These are phyloP conservation scores for Metacarcinus magister DNA, from an alignment of 2,888 invertebrate species.

Conservation along the genomic window DNA sequence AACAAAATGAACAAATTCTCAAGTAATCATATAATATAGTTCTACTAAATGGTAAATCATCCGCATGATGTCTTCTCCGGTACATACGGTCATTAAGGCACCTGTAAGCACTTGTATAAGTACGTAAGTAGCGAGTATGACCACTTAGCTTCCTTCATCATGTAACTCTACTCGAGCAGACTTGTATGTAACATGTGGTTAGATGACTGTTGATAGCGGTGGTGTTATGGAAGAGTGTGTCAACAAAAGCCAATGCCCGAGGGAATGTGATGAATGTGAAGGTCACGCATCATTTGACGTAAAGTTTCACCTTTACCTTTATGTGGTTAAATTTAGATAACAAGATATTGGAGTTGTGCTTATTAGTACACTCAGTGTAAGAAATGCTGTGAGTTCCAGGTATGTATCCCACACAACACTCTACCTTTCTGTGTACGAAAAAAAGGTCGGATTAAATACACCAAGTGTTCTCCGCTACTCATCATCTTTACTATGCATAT, in stretches of 20 bases:
- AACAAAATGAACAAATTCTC: not conserved
- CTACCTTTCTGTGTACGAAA: no score
- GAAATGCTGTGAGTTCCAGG: no score
- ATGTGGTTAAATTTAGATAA: conserved; percentile 8
- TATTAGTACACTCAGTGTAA: not conserved
- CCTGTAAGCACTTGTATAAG: no score
- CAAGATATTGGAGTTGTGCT: not conserved
- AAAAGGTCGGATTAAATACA: no score
- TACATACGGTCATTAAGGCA: not conserved
- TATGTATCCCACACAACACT: no score
- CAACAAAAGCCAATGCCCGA: not conserved
- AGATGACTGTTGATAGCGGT: not conserved
- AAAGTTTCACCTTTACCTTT: conserved; percentile 26
- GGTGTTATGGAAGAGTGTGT: not conserved
- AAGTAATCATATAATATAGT: not conserved
- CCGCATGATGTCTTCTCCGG: not conserved
- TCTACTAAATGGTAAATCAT: not conserved
- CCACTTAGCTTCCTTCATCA: no score
- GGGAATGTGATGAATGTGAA: not conserved
- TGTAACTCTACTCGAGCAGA: no score
- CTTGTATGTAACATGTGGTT: not conserved
- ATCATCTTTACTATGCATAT: no score
- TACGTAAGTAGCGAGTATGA: no score
- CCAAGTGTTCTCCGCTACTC: no score
- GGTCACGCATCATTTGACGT: not conserved